Evolutionary conservation across 2,888 invertebrate genomes (phyloP).

Genomic region (Acanthosepion esculentum): DNA sequence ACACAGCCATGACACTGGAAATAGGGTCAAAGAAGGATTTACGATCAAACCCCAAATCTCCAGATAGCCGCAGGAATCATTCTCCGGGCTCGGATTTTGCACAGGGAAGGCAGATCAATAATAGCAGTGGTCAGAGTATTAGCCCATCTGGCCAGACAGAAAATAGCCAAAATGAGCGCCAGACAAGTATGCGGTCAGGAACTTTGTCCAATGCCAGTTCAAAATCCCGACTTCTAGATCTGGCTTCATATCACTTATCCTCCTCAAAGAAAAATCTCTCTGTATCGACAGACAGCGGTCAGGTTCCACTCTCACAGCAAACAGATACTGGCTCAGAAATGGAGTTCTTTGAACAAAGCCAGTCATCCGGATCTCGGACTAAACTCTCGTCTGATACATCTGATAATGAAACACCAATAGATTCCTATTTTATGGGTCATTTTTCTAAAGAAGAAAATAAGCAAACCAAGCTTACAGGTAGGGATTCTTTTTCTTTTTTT

Average conservation of each 20-base stretch:
- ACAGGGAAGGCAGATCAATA: background rate
- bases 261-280: background rate
- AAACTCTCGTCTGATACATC: conserved; percentile 35
- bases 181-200: background rate
- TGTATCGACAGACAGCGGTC: conserved; percentile 39
- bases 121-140: background rate
- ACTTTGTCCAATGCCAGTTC: background rate
- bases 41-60: background rate
- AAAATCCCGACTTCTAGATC: conserved; percentile 34
- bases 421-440: conserved; percentile 24
- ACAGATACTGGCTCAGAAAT: conserved; percentile 36
- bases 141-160: background rate
- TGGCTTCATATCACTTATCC: background rate
- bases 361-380: conserved; percentile 36
- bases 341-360: conserved; percentile 4
- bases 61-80: background rate
- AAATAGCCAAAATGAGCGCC: background rate
- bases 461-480: background rate
- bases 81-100: background rate
- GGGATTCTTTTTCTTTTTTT: background rate
- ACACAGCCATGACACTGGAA: background rate
- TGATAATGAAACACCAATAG: conserved; percentile 36
- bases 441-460: background rate
- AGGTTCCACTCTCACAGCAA: background rate
- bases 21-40: background rate